These are phyloP conservation scores for Garra rufa DNA, from an alignment of 2,113 vertebrate species.

Conservation along the genomic window DNA sequence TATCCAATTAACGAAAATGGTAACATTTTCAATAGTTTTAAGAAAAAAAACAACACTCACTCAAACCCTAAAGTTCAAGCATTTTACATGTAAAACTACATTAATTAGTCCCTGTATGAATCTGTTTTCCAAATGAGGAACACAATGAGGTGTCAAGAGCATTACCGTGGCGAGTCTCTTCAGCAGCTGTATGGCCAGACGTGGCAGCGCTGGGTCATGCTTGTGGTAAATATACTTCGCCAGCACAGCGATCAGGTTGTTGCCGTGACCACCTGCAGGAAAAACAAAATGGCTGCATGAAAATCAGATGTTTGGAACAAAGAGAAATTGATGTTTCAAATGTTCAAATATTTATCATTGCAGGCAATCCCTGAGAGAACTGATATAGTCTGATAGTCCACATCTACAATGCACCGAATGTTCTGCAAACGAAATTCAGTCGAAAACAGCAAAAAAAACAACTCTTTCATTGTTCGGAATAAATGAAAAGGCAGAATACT, in stretches of 20 bases:
- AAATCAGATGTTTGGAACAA: not conserved
- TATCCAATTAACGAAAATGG: not conserved
- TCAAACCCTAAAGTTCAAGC: not conserved
- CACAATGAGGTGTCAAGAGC: not conserved
- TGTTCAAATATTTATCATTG: not conserved
- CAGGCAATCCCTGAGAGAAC: not conserved
- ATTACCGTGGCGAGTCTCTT: conserved; percentile 92
- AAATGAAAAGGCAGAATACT: no score
- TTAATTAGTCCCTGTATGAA: not conserved
- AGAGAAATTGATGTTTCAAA: not conserved
- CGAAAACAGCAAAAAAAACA: no score
- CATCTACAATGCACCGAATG: not conserved
- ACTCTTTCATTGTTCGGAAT: no score
- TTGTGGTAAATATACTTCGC: conserved; percentile 99
- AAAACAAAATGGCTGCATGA: not conserved
- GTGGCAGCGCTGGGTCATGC: conserved; percentile 92
- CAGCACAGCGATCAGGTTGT: conserved; percentile 94
- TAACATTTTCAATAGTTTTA: not conserved
- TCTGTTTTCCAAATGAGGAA: not conserved
- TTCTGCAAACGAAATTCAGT: no score
- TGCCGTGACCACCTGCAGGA: conserved; percentile 86
- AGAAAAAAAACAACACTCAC: not conserved
- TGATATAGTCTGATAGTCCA: not conserved
- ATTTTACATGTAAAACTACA: not conserved
- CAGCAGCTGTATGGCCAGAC: conserved; percentile 94